Base-by-base conservation (phyloP, 2,797 vertebrate genomes). In the Acrocephalus scirpaceus region DNA sequence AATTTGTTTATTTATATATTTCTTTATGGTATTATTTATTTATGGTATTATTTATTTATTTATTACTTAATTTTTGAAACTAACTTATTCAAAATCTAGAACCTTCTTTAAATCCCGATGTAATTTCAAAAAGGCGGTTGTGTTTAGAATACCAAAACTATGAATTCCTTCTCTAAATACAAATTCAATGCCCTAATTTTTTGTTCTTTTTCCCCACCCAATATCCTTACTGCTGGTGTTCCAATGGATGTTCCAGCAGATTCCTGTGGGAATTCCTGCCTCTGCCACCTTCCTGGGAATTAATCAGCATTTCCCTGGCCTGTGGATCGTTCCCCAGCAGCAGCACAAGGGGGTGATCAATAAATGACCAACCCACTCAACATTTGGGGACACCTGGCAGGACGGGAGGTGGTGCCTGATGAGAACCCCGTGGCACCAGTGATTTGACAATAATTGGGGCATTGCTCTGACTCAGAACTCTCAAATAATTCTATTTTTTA, bases 301-400 rank as follows among this genome's bases (percentile, higher is more conserved):
- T 86, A 96, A 93, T 96, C 94, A 97, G 86, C n/a, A 34, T 83
- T 85, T 96, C 93, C 89, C 79, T 77, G 87, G 62, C 77, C 94
- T 88, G 89, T 95, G 92, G 93, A 96, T 95, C 85, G 89, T 83
- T 97, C 48, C 53, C 83, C 87, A 93, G 94, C 77, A 78, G 95
- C 94, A 95, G 53, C 77, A 88, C 51, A 81, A 96, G 93, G 47
- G 34, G 56, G 19, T 86, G 95, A 97, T 98, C 97, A 95, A 98
- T 98, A 97, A 96, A 75, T 60, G 79, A 80, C 66, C 26, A 51
- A 29, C 50, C 26, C 50, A 29, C 84, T 86, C 84, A 77, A 54
- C 76, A 34, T 79, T 61, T 90, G 89, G 88, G 94, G 56, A 97
- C 67, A 25, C 16, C 50, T 18, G 50, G 53, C 53, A 32, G 30